Evolutionary conservation across 2,113 vertebrate genomes (phyloP).

Genomic region (Megalops atlanticus): DNA sequence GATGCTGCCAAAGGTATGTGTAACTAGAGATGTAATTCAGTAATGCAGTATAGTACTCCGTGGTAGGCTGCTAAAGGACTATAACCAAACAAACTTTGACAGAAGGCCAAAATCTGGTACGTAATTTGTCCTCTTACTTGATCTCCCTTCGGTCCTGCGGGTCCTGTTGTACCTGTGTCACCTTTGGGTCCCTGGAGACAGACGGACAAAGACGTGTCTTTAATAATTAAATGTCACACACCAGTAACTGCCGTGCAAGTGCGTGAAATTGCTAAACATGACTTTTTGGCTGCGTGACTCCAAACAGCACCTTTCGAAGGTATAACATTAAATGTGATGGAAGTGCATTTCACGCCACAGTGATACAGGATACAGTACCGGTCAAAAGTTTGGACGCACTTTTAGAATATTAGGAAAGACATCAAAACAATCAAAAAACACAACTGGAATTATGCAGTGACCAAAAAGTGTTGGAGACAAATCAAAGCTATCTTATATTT

Average conservation of each 20-base stretch:
- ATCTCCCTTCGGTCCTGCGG: constrained; percentile 82
- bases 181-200: constrained; percentile 84
- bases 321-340: too few species aligned
- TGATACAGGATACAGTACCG: too few species aligned
- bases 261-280: not conserved
- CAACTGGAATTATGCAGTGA: too few species aligned
- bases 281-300: not conserved
- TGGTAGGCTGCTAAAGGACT: not conserved
- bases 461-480: too few species aligned
- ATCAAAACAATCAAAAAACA: too few species aligned
- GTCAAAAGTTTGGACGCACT: too few species aligned
- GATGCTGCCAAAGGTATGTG: too few species aligned
- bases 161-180: constrained; percentile 77
- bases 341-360: too few species aligned
- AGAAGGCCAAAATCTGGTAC: not conserved
- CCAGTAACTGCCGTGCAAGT: not conserved
- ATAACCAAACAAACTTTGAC: not conserved
- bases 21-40: constrained; percentile 24
- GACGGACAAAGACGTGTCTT: constrained; percentile 2
- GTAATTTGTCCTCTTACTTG: constrained; percentile 68
- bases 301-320: too few species aligned
- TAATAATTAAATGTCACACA: not conserved
- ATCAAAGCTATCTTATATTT: too few species aligned
- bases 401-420: too few species aligned
- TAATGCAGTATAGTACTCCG: not conserved